phyloP scores from a whole-genome alignment of 2,797 vertebrate genomes.

The Meda fulgida region DNA sequence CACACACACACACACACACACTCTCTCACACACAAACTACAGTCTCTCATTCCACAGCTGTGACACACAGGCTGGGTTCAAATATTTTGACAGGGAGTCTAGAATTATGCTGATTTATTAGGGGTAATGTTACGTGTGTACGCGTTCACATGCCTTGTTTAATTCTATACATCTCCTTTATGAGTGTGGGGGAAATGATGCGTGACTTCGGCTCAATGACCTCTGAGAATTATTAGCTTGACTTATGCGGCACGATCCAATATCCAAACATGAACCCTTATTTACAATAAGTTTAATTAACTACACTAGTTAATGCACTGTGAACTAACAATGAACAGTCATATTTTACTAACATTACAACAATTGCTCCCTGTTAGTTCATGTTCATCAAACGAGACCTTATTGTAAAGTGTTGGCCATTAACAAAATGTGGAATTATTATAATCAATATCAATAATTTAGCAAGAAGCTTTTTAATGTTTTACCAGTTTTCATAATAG shows the following conservation, averaged over 20 bases:
- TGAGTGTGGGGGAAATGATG: background rate
- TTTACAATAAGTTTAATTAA: background rate
- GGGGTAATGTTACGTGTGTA: background rate
- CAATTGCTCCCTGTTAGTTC: too few species aligned
- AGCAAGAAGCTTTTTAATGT: too few species aligned
- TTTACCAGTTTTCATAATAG: too few species aligned
- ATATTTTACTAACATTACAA: too few species aligned
- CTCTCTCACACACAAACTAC: too few species aligned
- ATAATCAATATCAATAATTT: too few species aligned
- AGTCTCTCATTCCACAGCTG: background rate
- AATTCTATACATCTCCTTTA: background rate
- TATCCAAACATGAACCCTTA: background rate
- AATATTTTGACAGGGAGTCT: conserved; percentile 1
- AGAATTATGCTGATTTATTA: background rate
- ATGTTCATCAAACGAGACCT: too few species aligned
- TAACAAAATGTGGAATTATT: too few species aligned
- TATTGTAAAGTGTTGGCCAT: too few species aligned
- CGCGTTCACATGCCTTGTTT: background rate
- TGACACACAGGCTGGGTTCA: background rate
- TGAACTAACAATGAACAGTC: background rate
- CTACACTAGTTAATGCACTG: background rate
- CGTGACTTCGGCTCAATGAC: background rate
- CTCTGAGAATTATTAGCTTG: conserved; percentile 15
- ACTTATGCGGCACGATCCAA: background rate
- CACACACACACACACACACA: too few species aligned